These are phyloP conservation scores for Cynopterus sphinx DNA, from an alignment of 2,797 vertebrate genomes.

Conservation along the genomic window DNA sequence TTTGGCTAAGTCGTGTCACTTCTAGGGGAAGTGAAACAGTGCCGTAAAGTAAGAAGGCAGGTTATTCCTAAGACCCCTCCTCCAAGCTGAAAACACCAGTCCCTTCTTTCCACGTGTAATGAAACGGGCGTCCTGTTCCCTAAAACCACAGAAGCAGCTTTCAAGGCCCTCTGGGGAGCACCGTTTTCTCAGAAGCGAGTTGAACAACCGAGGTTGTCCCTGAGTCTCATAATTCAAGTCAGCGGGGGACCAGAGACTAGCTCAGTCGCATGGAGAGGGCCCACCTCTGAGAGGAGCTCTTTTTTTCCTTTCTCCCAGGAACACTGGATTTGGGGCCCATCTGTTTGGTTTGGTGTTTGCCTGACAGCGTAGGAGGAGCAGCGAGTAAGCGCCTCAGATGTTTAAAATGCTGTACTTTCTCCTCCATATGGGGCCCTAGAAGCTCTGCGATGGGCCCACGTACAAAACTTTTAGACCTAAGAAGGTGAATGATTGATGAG, in stretches of 20 bases:
- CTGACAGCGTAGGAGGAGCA: slow-evolving; percentile 70
- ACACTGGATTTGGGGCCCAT: slow-evolving; percentile 68
- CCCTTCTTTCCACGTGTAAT: neutral
- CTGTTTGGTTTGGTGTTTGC: slow-evolving; percentile 78
- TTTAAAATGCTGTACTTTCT: slow-evolving; percentile 68
- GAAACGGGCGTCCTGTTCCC: neutral
- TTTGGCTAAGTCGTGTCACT: neutral
- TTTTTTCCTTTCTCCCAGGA: slow-evolving; percentile 37
- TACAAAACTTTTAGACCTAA: slow-evolving; percentile 57
- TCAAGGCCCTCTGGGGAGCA: neutral
- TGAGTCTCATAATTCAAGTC: slow-evolving; percentile 37
- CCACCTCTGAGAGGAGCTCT: slow-evolving; percentile 22
- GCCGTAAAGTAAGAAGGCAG: neutral
- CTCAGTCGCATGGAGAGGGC: neutral
- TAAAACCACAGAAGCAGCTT: neutral
- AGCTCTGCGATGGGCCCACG: slow-evolving; percentile 49
- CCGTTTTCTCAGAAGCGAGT: neutral
- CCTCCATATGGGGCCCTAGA: slow-evolving; percentile 58
- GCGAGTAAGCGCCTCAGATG: slow-evolving; percentile 72
- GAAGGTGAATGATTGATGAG: slow-evolving; percentile 45
- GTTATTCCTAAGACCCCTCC: neutral
- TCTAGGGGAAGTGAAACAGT: neutral
- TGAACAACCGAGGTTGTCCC: slow-evolving; percentile 19
- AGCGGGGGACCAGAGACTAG: neutral
- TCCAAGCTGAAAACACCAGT: neutral